Percentiles rank a stretch among this genome's conserved stretches.
These are phyloP conservation scores for Amphipoea oculea DNA, from an alignment of 2,888 invertebrate species.

Conservation along the genomic window DNA sequence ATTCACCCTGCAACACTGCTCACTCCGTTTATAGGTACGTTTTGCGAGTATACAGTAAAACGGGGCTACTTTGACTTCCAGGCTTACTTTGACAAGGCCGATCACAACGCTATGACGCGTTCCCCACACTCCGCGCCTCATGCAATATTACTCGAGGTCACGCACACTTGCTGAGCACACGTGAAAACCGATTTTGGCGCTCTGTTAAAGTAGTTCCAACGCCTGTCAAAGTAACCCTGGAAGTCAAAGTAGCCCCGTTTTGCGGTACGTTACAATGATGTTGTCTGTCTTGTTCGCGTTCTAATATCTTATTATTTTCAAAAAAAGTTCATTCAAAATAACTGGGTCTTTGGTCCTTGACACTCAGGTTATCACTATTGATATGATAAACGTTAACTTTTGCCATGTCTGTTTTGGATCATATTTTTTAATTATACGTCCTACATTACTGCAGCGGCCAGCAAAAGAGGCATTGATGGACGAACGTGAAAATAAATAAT, in stretches of 20 bases:
- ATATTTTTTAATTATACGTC: too few relatives aligned
- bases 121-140: too few relatives aligned
- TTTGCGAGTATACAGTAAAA: not conserved
- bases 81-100: too few relatives aligned
- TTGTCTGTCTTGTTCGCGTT: not conserved
- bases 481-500: not conserved
- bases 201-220: too few relatives aligned
- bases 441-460: not conserved
- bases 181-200: too few relatives aligned
- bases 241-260: too few relatives aligned
- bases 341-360: slow-evolving; percentile 17
- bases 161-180: too few relatives aligned
- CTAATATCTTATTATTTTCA: not conserved
- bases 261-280: not conserved
- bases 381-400: not conserved
- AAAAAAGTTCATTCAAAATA: not conserved
- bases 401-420: not conserved
- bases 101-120: too few relatives aligned
- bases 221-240: too few relatives aligned
- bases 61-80: too few relatives aligned
- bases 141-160: too few relatives aligned
- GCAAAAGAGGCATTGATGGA: not conserved
- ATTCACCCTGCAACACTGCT: too few relatives aligned
- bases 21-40: not conserved
- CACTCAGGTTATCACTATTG: slow-evolving; percentile 29